A percentile compares a stretch with the other conserved stretches of the same genome.
phyloP scores from a whole-genome alignment of 2,888 invertebrate species.

The Noctua pronuba region DNA sequence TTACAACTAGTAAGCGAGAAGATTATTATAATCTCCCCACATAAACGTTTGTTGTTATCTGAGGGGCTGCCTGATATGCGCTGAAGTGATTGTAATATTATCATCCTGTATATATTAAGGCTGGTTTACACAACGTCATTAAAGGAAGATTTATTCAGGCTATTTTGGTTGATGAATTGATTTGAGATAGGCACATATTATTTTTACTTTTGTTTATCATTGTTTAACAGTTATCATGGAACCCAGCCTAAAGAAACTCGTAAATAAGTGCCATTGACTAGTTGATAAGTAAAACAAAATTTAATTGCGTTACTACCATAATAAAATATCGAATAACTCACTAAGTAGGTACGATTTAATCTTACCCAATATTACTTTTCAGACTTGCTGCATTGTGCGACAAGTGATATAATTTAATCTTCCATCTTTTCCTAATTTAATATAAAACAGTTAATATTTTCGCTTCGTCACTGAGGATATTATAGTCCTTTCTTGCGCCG shows the following conservation, averaged over 20 bases:
- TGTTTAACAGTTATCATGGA: not conserved
- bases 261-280: not conserved
- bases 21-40: slow-evolving; percentile 51
- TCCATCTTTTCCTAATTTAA: slow-evolving; percentile 30
- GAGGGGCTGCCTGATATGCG: slow-evolving; percentile 20
- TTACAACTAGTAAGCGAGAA: slow-evolving; percentile 53
- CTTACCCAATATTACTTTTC: not conserved
- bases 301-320: not conserved
- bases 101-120: slow-evolving; percentile 2
- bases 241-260: not conserved
- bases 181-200: not conserved
- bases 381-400: slow-evolving; percentile 24
- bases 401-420: slow-evolving; percentile 22
- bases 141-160: not conserved
- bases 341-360: slow-evolving; percentile 7
- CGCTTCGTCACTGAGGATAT: slow-evolving; percentile 39
- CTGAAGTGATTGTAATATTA: slow-evolving; percentile 33
- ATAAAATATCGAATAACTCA: slow-evolving; percentile 1
- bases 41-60: slow-evolving; percentile 43
- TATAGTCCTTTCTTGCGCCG: slow-evolving; percentile 17
- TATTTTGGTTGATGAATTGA: not conserved
- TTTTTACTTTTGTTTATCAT: not conserved
- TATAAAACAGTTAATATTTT: slow-evolving; percentile 33
- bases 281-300: not conserved
- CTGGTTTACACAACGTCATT: not conserved